Conservation (phyloP, 2,113 vertebrate species). For the Nibea albiflora region DNA sequence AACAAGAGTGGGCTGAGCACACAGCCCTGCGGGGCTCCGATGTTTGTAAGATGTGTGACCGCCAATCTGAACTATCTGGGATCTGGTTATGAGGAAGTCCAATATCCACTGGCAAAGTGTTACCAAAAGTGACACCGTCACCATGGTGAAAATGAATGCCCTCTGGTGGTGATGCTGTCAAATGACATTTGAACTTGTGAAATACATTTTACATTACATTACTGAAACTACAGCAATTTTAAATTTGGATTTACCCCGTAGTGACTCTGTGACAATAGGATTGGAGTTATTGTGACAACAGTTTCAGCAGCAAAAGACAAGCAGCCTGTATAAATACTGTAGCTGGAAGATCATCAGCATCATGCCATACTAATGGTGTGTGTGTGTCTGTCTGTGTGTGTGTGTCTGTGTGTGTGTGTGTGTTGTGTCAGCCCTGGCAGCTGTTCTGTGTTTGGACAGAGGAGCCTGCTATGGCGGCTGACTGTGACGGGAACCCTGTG, state of each 20-base stretch:
- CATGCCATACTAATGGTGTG: slow-evolving; percentile 22
- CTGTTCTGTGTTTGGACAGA: slow-evolving; percentile 31
- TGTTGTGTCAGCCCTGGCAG: slow-evolving; percentile 28
- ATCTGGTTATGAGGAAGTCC: too few relatives aligned
- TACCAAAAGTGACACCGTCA: too few relatives aligned
- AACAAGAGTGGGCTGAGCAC: too few relatives aligned
- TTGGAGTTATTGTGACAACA: background rate
- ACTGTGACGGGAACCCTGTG: slow-evolving; percentile 42
- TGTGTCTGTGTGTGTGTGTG: slow-evolving; percentile 1
- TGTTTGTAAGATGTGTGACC: too few relatives aligned
- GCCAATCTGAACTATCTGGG: too few relatives aligned
- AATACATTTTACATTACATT: too few relatives aligned
- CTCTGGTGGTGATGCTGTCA: background rate
- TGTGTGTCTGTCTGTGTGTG: slow-evolving; percentile 7
- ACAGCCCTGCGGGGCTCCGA: too few relatives aligned
- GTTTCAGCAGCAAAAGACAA: background rate
- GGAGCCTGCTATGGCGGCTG: slow-evolving; percentile 43
- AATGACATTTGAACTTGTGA: background rate
- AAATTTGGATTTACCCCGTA: background rate
- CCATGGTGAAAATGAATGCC: background rate
- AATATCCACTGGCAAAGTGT: too few relatives aligned
- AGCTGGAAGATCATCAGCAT: background rate
- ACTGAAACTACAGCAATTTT: background rate
- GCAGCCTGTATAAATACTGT: background rate
- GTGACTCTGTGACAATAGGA: background rate